A percentile compares a stretch with the other conserved stretches of the same genome.
These are phyloP conservation scores for Blastobasis adustella DNA, from an alignment of 2,888 invertebrate genomes.

Conservation along the genomic window DNA sequence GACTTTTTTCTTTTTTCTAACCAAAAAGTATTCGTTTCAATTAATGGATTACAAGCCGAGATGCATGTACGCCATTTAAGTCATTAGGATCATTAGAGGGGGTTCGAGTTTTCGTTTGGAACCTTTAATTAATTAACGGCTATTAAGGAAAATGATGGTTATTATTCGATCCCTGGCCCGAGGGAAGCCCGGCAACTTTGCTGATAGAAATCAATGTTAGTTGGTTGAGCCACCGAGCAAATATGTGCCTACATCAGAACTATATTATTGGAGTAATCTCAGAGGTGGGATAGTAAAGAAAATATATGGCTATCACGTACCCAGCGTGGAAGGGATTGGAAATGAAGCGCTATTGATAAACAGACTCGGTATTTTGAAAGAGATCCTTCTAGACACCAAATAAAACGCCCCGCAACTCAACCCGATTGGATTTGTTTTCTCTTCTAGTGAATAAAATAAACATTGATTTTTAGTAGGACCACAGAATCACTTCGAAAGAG, in stretches of 20 bases:
- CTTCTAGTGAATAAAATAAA: too few relatives aligned
- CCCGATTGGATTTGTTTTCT: too few relatives aligned
- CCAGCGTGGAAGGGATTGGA: too few relatives aligned
- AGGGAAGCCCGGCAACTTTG: slow-evolving; percentile 3
- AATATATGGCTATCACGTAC: too few relatives aligned
- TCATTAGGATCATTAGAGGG: slow-evolving; percentile 53
- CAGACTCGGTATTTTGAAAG: too few relatives aligned
- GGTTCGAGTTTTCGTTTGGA: slow-evolving; percentile 48
- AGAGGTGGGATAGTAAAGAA: too few relatives aligned
- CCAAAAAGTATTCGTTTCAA: slow-evolving; percentile 43
- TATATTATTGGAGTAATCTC: too few relatives aligned
- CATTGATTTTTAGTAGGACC: too few relatives aligned
- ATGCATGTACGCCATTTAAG: slow-evolving; percentile 53
- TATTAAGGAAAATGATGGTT: slow-evolving; percentile 52
- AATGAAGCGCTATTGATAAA: too few relatives aligned
- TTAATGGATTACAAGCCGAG: slow-evolving; percentile 50
- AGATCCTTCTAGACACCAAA: too few relatives aligned
- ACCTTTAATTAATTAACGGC: slow-evolving; percentile 60
- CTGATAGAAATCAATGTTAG: slow-evolving; percentile 5
- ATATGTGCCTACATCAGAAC: not conserved
- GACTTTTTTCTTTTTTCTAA: slow-evolving; percentile 38
- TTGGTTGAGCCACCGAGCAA: not conserved
- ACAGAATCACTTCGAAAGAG: too few relatives aligned
- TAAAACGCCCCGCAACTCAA: too few relatives aligned
- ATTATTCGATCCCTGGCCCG: slow-evolving; percentile 26